phyloP scores from a whole-genome alignment of 1,140 invertebrate genomes.

The Linepithema humile region DNA sequence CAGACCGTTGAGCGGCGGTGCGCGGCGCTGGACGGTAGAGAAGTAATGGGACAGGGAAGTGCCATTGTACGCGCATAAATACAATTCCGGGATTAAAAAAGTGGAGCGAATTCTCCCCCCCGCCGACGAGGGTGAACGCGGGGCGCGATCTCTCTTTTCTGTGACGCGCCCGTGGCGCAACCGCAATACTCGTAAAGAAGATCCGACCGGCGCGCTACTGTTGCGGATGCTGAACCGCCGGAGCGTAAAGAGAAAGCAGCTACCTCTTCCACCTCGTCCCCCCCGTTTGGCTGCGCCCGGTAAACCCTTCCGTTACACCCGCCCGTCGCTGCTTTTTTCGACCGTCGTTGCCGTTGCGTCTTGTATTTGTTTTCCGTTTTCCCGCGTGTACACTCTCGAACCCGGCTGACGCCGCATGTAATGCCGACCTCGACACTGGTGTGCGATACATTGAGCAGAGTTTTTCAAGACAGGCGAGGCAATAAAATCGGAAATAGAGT shows the following conservation, averaged over 20 bases:
- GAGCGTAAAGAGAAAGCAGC: conserved; percentile 58
- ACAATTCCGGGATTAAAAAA: conserved; percentile 73
- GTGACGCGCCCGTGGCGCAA: conserved; percentile 47
- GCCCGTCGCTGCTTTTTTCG: conserved; percentile 59
- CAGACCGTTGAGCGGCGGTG: not conserved
- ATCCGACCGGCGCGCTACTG: conserved; percentile 55
- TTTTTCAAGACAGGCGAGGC: not conserved
- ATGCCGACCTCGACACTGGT: not conserved
- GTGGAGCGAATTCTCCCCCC: conserved; percentile 34
- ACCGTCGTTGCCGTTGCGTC: not conserved
- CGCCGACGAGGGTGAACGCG: conserved; percentile 15
- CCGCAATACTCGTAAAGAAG: conserved; percentile 73
- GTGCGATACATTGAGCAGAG: not conserved
- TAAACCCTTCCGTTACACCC: conserved; percentile 65
- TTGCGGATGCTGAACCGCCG: conserved; percentile 57
- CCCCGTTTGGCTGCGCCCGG: conserved; percentile 45
- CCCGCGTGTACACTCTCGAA: conserved; percentile 15
- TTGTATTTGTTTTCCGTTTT: conserved; percentile 56
- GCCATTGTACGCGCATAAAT: conserved; percentile 65
- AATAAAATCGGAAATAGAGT: not conserved
- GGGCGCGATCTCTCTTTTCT: conserved; percentile 45
- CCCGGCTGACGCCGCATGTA: conserved; percentile 13
- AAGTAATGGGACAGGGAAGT: conserved; percentile 66
- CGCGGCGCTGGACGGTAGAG: conserved; percentile 6
- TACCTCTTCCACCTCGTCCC: conserved; percentile 2